Conservation (phyloP, 2,888 invertebrate species). For the Busseola fusca region DNA sequence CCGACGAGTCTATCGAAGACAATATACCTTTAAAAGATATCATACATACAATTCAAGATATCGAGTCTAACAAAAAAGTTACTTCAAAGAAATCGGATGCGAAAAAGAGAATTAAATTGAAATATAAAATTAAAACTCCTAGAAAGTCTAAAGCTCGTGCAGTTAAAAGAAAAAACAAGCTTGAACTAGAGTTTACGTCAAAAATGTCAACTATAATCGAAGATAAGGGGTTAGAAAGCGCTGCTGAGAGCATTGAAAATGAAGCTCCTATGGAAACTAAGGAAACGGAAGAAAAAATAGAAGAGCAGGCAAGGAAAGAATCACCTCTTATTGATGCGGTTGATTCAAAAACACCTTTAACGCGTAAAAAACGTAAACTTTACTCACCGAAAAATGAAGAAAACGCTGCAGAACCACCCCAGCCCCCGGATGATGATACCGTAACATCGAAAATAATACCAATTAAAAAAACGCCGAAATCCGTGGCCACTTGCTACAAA, state of each 20-base stretch:
- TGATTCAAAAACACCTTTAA: conserved; percentile 47
- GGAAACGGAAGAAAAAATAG: conserved; percentile 13
- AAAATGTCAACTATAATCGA: conserved; percentile 73
- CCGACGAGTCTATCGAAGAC: conserved; percentile 40
- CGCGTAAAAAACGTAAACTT: conserved; percentile 77
- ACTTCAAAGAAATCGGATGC: conserved; percentile 27
- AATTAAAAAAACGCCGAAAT: conserved; percentile 62
- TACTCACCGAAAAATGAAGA: conserved; percentile 79
- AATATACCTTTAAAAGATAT: conserved; percentile 51
- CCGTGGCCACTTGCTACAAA: conserved; percentile 74
- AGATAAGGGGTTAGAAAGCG: conserved; percentile 57
- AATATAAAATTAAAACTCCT: conserved; percentile 58
- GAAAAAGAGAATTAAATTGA: conserved; percentile 64
- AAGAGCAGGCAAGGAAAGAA: conserved; percentile 17
- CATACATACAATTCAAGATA: conserved; percentile 39
- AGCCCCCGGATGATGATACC: conserved; percentile 49
- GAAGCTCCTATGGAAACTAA: background rate
- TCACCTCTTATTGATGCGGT: conserved; percentile 14
- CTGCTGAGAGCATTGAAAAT: conserved; percentile 35
- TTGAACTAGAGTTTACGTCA: conserved; percentile 49
- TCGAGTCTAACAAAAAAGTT: conserved; percentile 45
- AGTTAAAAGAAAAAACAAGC: conserved; percentile 58
- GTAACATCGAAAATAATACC: conserved; percentile 57
- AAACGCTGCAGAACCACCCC: conserved; percentile 44
- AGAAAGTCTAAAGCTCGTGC: conserved; percentile 50